Base-by-base conservation (phyloP, 2,113 vertebrate species). In the Barnardius zonarius region DNA sequence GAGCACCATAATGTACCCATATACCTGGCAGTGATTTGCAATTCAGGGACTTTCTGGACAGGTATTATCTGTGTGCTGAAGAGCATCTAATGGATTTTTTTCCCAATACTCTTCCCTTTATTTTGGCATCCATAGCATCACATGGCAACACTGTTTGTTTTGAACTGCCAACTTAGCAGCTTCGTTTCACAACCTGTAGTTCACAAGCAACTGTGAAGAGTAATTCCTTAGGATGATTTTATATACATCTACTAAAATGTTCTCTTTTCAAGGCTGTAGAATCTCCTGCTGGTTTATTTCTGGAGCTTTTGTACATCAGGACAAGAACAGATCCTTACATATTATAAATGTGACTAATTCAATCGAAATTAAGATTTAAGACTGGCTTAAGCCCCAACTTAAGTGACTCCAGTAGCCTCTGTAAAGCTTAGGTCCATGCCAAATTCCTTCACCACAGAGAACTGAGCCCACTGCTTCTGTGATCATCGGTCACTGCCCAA, bases 401-500 rank as follows among this genome's bases (percentile, higher is more conserved):
- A 39, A 72, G 30, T 17, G 19, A 55, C 35, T 44, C 11, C 35
- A 6, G 46, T 4, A 23, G 27, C 24, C 64, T 43, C 41, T n/a
- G 48, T 13, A n/a, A n/a, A 54, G 39, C 44, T 70, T 18, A 57
- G 64, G 51, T 43, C 46, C 3, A 1, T 5, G 17, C 13, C 52
- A 39, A 1, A 28, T 46, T 67, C 49, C 17, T 8, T 33, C 63
- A 49, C 14, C 23, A 15, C 25, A 25, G 46, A 59, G 37, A 52
- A 48, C 1, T 4, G 8, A 54, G 31, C 15, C 7, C 37, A 3
- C 16, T 6, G 2, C 14, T 63, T 49, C 2, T 39, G 74, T 23
- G 11, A 35, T 11, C 48, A 5, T 17, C 59, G 3, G 4, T 31
- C 5, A 2, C 63, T 72, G 23, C 59, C 70, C 16, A 1, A 1